Evolutionary conservation across 2,797 vertebrate genomes (phyloP), one percentile per base, ranked within the genome.

Genomic region (Heterohyrax brucei): DNA sequence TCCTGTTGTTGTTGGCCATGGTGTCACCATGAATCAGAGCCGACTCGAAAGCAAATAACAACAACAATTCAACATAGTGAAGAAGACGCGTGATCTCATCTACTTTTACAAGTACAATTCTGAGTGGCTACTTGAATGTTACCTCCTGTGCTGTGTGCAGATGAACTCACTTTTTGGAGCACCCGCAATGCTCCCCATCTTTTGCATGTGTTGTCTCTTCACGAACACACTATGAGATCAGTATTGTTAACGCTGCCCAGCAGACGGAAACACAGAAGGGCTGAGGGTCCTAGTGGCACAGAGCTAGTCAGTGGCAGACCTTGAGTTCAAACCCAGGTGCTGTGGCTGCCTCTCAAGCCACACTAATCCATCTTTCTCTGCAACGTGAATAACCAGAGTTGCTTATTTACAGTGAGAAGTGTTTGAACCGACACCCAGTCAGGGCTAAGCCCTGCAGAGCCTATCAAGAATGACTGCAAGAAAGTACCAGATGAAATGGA

Each of bases 381-480:
- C 5, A 89, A 18, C 85, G 88, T 76, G n/a, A 84, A 24, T 81
- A 48, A 44, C 48, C 75, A 22, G 1, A 24, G 1, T 24, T 59
- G 39, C 87, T 93, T 93, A 86, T 88, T 89, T 82, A 66, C 21
- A 48, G 48, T 46, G 33, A 95, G 88, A 94, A 93, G 22, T 89
- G 76, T 66, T n/a, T 53, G 82, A 93, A 78, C 18, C 70, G 91
- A 94, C 44, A 61, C 24, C 87, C 68, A 87, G 6, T 89, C 53
- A 85, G 73, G 92, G 16, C 18, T 53, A 87, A 94, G 64, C 84
- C 56, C 56, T 33, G 59, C 28, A 3, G 19, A 46, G 26, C 56
- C 22, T 14, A 91, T 86, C 59, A 93, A 94, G 44, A 91, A 76
- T 56, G 33, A 76, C 13, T 56, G 9, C 33, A 87, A 89, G 90